Evolutionary conservation across 2,797 vertebrate species (phyloP), one percentile per base, ranked within the genome.

Genomic region (Galagoides demidoff): DNA sequence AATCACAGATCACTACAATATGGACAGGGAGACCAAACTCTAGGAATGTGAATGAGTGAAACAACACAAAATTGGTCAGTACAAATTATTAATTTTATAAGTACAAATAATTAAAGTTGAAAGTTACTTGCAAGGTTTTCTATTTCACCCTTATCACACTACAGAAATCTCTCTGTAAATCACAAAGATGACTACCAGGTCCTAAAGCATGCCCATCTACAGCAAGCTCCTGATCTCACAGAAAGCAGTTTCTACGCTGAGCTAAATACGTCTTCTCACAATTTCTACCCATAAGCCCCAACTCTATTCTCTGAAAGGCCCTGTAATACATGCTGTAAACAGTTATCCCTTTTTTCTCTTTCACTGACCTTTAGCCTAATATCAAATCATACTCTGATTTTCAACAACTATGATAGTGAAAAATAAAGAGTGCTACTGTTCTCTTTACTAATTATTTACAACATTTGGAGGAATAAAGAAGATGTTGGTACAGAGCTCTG

Each of bases 361-460:
- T 64, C 77, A 55, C 1, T 94, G 92, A 88, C 37, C 49, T 71
- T 71, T 78, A 83, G 9, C 79, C 37, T 92, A 76, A 23, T 77
- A 39, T 63, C 11, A 61, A 59, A 78, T 55, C 70, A 57, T 19
- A 52, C 68, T 77, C 39, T 49, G 77, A 37, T 77, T 76, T 93
- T 86, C 61, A 37, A 17, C n/a, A 87, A 77, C 19, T 34, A 39
- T 71, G 29, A 31, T 34, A 29, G 16, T 64, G 64, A n/a, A 25
- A 57, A 79, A 77, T 39, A 45, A 43, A 52, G 43, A 89, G 17
- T n/a, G 6, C n/a, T 68, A 66, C 23, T 52, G 10, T n/a, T 82
- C n/a, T 23, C 43, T 77, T 85, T 82, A 70, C 19, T 63, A 31
- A 22, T 57, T 77, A 37, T 76, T 83, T 45, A 43, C 55, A 82